Evolutionary conservation across 2,797 vertebrate species (phyloP).

Genomic region (Centroberyx gerrardi): DNA sequence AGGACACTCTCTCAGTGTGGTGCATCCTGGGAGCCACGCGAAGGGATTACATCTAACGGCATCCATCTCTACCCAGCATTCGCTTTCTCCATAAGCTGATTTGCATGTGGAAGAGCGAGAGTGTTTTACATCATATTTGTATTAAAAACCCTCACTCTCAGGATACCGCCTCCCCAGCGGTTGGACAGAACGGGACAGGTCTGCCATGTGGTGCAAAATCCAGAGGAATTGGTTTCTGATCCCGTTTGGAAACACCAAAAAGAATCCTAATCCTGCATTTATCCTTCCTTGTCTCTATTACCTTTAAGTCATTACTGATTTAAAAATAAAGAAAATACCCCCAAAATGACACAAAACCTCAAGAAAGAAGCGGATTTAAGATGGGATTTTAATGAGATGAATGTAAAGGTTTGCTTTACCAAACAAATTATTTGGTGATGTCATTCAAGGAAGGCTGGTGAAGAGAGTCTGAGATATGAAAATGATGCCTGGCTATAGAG

Average conservation of each 20-base stretch:
- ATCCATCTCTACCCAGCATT: constrained; percentile 64
- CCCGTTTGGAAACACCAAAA: not conserved
- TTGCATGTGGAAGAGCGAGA: constrained; percentile 61
- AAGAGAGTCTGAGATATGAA: too few relatives aligned
- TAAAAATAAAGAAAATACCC: not conserved
- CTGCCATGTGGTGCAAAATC: not conserved
- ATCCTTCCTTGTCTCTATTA: not conserved
- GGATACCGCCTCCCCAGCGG: constrained; percentile 19
- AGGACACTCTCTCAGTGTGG: constrained; percentile 35
- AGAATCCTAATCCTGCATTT: not conserved
- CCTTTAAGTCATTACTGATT: too few relatives aligned
- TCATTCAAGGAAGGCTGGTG: too few relatives aligned
- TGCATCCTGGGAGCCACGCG: constrained; percentile 46
- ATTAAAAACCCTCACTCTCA: constrained; percentile 34
- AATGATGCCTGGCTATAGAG: not conserved
- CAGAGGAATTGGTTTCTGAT: not conserved
- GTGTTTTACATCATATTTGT: constrained; percentile 27
- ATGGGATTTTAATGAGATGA: not conserved
- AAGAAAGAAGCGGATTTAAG: not conserved
- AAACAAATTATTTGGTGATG: too few relatives aligned
- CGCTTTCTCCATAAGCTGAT: constrained; percentile 76
- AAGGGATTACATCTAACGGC: constrained; percentile 73
- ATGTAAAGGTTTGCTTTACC: too few relatives aligned
- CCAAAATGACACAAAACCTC: not conserved
- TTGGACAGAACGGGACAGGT: constrained; percentile 7